Conservation (phyloP, 2,888 invertebrate species). For the Cerastis leucographa region DNA sequence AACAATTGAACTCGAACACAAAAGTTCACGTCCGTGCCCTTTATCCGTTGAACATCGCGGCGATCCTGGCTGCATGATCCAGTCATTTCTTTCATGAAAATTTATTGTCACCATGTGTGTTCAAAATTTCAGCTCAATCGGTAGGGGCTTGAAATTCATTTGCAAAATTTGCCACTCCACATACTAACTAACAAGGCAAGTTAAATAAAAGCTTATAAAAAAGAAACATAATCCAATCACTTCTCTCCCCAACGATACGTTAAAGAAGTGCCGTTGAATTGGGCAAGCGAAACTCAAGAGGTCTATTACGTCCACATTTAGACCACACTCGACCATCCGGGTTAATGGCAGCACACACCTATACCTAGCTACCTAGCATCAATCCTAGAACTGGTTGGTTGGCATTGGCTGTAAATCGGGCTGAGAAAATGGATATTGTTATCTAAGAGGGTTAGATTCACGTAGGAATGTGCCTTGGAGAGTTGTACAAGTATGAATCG, state of each 20-base stretch:
- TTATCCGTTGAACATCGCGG: no score
- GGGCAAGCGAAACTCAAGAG: slow-evolving; percentile 89
- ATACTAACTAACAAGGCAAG: no score
- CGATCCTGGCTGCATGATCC: no score
- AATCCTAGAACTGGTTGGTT: slow-evolving; percentile 46
- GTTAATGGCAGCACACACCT: slow-evolving; percentile 82
- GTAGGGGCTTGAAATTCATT: no score
- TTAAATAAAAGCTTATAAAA: no score
- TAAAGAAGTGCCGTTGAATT: slow-evolving; percentile 86
- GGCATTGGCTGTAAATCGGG: slow-evolving; percentile 32
- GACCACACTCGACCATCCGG: slow-evolving; percentile 85
- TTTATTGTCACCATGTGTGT: no score
- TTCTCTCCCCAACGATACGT: slow-evolving; percentile 72
- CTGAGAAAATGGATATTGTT: slow-evolving; percentile 4
- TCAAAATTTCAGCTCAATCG: no score
- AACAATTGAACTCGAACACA: no score
- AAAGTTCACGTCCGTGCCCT: no score
- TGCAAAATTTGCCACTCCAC: no score
- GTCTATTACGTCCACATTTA: slow-evolving; percentile 86
- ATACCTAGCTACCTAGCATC: slow-evolving; percentile 55
- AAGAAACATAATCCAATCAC: slow-evolving; percentile 42
- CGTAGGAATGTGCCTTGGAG: background rate
- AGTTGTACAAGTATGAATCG: background rate
- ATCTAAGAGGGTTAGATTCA: slow-evolving; percentile 11
- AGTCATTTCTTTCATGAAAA: no score